Conservation (phyloP, 2,888 invertebrate species). For the Choristoneura rosaceana region DNA sequence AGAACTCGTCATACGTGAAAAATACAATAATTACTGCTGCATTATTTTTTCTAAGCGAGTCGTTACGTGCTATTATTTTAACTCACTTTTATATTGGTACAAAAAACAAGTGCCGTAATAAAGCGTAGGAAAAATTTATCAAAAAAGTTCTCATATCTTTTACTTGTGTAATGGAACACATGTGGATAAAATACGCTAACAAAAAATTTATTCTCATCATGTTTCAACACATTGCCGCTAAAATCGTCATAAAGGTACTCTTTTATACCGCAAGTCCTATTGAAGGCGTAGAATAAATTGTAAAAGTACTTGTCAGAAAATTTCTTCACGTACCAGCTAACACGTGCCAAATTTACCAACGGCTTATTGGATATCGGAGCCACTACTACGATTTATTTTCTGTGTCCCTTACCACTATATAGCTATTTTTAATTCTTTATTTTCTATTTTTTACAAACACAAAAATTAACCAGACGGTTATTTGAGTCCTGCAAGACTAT, state of each 20-base stretch:
- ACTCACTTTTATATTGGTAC: not conserved
- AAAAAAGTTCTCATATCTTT: not conserved
- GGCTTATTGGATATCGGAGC: slow-evolving; percentile 5
- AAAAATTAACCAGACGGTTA: too few relatives aligned
- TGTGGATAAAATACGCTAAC: not conserved
- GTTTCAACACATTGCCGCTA: not conserved
- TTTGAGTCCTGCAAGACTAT: too few relatives aligned
- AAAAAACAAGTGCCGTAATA: not conserved
- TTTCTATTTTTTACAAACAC: too few relatives aligned
- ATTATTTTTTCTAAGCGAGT: too few relatives aligned
- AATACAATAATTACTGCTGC: too few relatives aligned
- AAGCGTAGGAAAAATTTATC: not conserved
- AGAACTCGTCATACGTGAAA: too few relatives aligned
- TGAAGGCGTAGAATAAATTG: not conserved
- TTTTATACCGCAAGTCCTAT: slow-evolving; percentile 7
- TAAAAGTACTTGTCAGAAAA: slow-evolving; percentile 20
- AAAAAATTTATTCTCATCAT: slow-evolving; percentile 3
- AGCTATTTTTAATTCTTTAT: too few relatives aligned
- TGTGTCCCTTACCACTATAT: not conserved
- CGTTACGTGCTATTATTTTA: too few relatives aligned
- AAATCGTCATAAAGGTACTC: slow-evolving; percentile 5
- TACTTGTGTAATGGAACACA: not conserved
- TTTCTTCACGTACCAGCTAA: slow-evolving; percentile 16
- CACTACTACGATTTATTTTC: not conserved
- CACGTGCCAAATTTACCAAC: slow-evolving; percentile 9